phyloP scores from a whole-genome alignment of 2,113 vertebrate species.

The Oxyruncus cristatus region DNA sequence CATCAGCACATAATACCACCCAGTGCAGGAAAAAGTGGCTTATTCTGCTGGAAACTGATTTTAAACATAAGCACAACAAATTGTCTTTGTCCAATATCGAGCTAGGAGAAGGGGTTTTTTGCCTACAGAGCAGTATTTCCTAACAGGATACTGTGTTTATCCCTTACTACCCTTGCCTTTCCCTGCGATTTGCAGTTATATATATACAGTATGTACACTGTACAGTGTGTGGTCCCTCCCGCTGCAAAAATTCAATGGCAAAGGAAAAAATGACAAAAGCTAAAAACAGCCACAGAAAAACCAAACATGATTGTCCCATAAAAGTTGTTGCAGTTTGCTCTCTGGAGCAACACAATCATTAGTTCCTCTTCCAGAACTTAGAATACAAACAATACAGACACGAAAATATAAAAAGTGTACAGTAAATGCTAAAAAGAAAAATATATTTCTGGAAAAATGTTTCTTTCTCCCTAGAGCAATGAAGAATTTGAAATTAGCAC shows the following conservation, averaged over 20 bases:
- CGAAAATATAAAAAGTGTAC: background rate
- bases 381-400: background rate
- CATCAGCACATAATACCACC: too few species aligned
- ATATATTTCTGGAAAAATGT: background rate
- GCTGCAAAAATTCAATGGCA: background rate
- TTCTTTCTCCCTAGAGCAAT: background rate
- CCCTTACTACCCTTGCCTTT: background rate
- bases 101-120: background rate
- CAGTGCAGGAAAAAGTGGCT: background rate
- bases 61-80: background rate
- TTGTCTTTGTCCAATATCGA: background rate
- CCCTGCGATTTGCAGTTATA: background rate
- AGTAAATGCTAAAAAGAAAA: background rate
- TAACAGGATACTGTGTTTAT: background rate
- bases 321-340: background rate
- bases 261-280: background rate
- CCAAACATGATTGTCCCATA: background rate
- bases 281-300: background rate
- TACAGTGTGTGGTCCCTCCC: background rate
- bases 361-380: background rate
- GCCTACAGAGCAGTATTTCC: background rate
- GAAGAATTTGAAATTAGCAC: background rate
- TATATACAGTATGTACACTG: background rate
- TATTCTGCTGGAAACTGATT: background rate
- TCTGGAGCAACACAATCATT: background rate